Conservation (phyloP, 2,888 invertebrate species). For the Megastigmus dorsalis region DNA sequence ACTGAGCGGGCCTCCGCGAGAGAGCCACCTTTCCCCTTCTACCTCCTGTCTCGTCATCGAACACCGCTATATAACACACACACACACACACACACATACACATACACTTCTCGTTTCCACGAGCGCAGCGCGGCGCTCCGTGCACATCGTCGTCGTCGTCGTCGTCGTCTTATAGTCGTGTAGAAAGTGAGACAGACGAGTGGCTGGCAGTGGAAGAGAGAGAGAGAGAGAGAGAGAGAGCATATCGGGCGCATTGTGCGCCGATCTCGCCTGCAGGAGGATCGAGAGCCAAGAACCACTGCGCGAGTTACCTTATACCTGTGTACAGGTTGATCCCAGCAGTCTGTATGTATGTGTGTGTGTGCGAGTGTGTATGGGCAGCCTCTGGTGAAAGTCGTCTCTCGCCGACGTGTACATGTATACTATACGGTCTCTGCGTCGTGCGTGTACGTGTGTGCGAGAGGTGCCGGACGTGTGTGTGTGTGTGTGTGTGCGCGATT, state of each 20-base stretch:
- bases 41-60: too few species aligned
- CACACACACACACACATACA: too few species aligned
- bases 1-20: too few species aligned
- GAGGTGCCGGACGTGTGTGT: not conserved
- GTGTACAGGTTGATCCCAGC: not conserved
- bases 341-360: not conserved
- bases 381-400: conserved; percentile 38
- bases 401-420: not conserved
- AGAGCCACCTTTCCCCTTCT: too few species aligned
- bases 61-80: too few species aligned
- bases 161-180: not conserved
- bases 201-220: not conserved
- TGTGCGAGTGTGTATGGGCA: not conserved
- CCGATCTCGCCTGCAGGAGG: conserved; percentile 20
- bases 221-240: conserved; percentile 2
- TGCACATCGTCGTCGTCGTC: not conserved
- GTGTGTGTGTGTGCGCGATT: not conserved
- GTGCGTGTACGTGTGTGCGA: too few species aligned
- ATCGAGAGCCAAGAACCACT: too few species aligned
- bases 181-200: not conserved
- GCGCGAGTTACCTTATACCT: not conserved
- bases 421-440: not conserved
- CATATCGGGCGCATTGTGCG: conserved; percentile 17
- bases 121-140: not conserved
- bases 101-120: too few species aligned